Evolutionary conservation across 2,113 vertebrate species (phyloP).

Genomic region (Psilopsiagon aymara): DNA sequence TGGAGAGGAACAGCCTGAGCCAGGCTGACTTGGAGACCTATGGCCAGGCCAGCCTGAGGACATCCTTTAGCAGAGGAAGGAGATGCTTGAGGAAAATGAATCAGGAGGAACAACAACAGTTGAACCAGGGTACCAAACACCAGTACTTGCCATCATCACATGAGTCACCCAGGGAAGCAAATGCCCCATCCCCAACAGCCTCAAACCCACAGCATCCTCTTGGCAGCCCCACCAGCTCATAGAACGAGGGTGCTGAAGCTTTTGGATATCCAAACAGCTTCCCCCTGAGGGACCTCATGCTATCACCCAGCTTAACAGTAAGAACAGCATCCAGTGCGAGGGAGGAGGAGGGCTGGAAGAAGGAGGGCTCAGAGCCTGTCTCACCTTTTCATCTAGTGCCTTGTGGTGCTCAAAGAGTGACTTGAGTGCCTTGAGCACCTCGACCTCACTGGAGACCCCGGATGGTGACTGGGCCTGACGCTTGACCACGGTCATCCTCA

Average conservation of each 20-base stretch:
- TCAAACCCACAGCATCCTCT: not conserved
- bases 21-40: not conserved
- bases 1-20: not conserved
- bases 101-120: not conserved
- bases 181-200: accelerated
- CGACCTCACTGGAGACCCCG: conserved; percentile 96
- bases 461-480: conserved; percentile 93
- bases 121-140: not conserved
- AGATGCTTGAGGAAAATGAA: not conserved
- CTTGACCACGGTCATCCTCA: conserved; percentile 98
- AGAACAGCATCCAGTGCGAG: not conserved
- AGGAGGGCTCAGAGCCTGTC: not conserved
- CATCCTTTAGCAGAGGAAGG: not conserved
- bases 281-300: not conserved
- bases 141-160: accelerated
- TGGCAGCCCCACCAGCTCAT: not conserved
- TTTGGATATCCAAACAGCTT: not conserved
- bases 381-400: conserved; percentile 96
- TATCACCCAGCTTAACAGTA: not conserved
- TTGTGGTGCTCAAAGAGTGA: conserved; percentile 98
- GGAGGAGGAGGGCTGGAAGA: not conserved
- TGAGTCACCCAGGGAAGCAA: not conserved
- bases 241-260: not conserved
- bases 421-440: conserved; percentile 97
- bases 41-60: not conserved